Evolutionary conservation across 1,140 invertebrate genomes (phyloP).

Genomic region (Zeugodacus cucurbitae): DNA sequence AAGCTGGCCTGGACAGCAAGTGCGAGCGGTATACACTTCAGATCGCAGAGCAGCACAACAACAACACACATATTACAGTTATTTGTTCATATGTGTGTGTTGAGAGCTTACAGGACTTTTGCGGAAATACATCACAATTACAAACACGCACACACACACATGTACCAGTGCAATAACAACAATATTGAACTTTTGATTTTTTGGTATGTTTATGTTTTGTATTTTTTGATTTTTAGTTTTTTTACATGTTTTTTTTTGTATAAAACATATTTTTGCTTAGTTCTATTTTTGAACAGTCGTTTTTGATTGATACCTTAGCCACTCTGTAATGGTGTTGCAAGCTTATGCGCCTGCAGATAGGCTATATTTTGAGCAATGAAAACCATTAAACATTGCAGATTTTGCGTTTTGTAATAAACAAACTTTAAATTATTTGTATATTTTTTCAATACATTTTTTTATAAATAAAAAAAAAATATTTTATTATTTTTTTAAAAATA

Average conservation of each 20-base stretch:
- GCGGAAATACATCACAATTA: background rate
- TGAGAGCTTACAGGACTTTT: background rate
- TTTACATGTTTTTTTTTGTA: background rate
- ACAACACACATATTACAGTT: background rate
- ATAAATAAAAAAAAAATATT: background rate
- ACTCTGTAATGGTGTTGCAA: background rate
- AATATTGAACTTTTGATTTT: slow-evolving; percentile 46
- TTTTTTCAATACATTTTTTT: background rate
- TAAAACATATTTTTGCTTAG: background rate
- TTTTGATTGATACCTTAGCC: background rate
- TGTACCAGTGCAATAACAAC: slow-evolving; percentile 23
- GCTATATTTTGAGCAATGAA: background rate
- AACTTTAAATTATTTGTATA: background rate
- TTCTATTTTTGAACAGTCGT: background rate
- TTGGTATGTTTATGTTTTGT: background rate
- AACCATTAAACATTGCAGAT: background rate
- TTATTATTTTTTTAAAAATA: no score
- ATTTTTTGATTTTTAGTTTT: background rate
- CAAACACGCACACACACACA: background rate
- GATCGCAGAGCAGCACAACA: no score
- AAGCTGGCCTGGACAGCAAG: background rate
- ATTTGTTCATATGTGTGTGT: background rate
- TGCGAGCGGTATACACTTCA: no score
- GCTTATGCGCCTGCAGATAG: background rate
- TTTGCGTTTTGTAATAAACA: background rate